Base-by-base conservation (phyloP, 2,113 vertebrate genomes). In the Oryzias javanicus region DNA sequence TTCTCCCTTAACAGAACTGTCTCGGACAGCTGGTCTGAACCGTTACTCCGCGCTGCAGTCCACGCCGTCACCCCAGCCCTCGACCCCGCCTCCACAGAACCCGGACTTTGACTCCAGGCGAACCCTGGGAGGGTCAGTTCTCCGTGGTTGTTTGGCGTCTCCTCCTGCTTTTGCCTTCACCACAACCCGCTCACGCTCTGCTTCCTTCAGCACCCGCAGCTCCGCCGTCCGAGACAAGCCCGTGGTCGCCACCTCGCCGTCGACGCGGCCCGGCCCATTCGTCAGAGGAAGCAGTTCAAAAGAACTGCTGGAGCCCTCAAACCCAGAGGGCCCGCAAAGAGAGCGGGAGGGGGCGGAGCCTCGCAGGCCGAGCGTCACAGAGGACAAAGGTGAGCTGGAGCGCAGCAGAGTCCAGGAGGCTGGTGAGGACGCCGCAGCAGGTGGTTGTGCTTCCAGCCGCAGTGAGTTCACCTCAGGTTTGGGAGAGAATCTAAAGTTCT, bases 31-130 rank as follows among this genome's bases (percentile, higher is more conserved):
- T 1, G 94, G 92, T 82, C 90, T 98, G 83, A 99, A 99, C 89
- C 93, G 96, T 54, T 98, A 93, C 86, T 99, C 96, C 53, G 93
- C 95, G 0, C 93, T 98, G 76, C 96, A 98, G 89, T 66, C 86
- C 0, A 78, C 89, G 4, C 81, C 75, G 29, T 53, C 83, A n/a
- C 88, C 91, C 61, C 90, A 94, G n/a, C 85, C 89, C 85, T 75
- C 90, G 87, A 49, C 88, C 18, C 87, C 94, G 45, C 70, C 93
- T 14, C 69, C 91, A 16, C 91, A 94, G 64, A 88, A 78, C 53
- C 76, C 91, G 41, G 97, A 99, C 40, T 88, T 92, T 42, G 96
- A 98, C 29, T 79, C 94, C 74, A 93, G 94, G 83, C 93, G 94
- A 78, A 86, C 91, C 71, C 86, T 95, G 89, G 94, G 92, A 42